These are phyloP conservation scores for Melipona quadrifasciata DNA, from an alignment of 1,140 invertebrate species.

Conservation along the genomic window DNA sequence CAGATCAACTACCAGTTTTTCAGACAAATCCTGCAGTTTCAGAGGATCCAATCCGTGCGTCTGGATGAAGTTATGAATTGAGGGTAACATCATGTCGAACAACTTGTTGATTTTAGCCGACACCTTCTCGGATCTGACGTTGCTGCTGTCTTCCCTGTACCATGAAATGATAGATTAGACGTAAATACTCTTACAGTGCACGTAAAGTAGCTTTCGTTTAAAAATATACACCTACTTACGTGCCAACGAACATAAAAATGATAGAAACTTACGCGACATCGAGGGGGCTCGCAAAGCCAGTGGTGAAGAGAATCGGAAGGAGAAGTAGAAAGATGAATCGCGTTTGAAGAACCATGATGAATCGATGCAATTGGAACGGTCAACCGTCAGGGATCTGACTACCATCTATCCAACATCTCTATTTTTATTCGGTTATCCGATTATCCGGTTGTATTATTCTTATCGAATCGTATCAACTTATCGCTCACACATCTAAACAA, in stretches of 20 bases:
- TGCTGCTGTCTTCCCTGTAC: neutral
- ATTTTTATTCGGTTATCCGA: slow-evolving; percentile 45
- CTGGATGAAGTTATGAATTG: slow-evolving; percentile 17
- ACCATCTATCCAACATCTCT: neutral
- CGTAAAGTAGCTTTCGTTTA: no score
- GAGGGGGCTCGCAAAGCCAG: neutral
- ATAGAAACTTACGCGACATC: neutral
- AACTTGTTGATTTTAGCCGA: slow-evolving; percentile 31
- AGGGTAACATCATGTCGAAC: slow-evolving; percentile 48
- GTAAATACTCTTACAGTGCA: no score
- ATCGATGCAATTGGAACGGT: neutral
- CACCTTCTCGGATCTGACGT: rapidly evolving
- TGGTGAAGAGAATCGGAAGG: neutral
- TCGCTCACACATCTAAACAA: neutral
- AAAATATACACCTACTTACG: neutral
- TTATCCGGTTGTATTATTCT: neutral
- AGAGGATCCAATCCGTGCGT: slow-evolving; percentile 52
- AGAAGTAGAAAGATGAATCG: neutral
- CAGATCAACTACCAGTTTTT: slow-evolving; percentile 9
- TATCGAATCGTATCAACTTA: neutral
- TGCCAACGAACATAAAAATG: neutral
- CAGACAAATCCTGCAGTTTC: slow-evolving; percentile 24
- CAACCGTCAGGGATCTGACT: neutral
- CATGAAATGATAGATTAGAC: neutral
- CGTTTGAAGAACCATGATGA: slow-evolving; percentile 25